Base-by-base conservation (phyloP, 2,888 invertebrate species). In the Parnassius orleans region DNA sequence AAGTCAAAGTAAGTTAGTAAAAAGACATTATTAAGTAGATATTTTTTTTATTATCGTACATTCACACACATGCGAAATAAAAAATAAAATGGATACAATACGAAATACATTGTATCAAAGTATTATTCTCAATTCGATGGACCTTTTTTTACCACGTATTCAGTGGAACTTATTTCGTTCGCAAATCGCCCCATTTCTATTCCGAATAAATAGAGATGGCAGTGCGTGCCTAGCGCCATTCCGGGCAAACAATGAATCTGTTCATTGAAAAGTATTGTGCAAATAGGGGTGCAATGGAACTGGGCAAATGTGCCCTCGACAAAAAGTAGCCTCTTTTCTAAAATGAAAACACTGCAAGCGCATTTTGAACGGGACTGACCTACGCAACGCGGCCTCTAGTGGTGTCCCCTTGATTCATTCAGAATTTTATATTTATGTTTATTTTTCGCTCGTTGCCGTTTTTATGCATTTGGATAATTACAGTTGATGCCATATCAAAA, bases 241-340 rank as follows among this genome's bases (percentile, higher is more conserved):
- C 63, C 51, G 50, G 69, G 78, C 82, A 82, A 85, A 87, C 88
- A 87, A 84, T 84, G 74, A 72, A 71, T 51, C 48, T 24, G 80
- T 79, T 78, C 85, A 85, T 88, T 87, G 84, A 83, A 86, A 83
- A 86, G 87, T 84, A 86, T 83, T 80, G 80, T 71, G 81, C 83
- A 88, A 87, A 89, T 80, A 88, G 80, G 87, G 87, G 84, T 65
- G 71, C 61, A 54, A 58, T 58, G 66, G 61, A 63, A 62, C 70
- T 61, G 59, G 65, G 65, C 73, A 67, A 70, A 68, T 73, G 77
- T 76, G 75, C 81, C 77, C 84, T 80, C 77, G 64, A 74, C 76
- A 77, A 42, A 84, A 85, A 80, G 78, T 78, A 77, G 72, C 72
- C 80, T 78, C 75, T 79, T 80, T 80, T 82, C 76, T 74, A 78